Evolutionary conservation across 2,888 invertebrate species (phyloP).

Genomic region (Drosophila lutescens): DNA sequence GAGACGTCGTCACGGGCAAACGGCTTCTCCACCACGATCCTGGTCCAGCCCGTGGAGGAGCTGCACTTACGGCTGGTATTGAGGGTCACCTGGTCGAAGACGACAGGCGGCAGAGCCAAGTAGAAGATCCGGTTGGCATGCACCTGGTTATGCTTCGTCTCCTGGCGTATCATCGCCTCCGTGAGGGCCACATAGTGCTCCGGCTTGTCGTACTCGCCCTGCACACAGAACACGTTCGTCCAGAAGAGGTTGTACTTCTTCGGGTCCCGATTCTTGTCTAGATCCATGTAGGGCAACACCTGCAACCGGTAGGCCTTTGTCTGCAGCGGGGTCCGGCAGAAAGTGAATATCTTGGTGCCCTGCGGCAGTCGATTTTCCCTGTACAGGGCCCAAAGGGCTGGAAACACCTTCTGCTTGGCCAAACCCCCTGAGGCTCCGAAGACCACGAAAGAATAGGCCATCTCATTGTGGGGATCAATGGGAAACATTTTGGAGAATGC

Average conservation of each 20-base stretch:
- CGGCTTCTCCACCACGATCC: slow-evolving; percentile 65
- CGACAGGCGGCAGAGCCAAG: slow-evolving; percentile 54
- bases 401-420: slow-evolving; percentile 51
- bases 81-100: slow-evolving; percentile 54
- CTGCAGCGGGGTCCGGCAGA: slow-evolving; percentile 49
- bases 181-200: slow-evolving; percentile 44
- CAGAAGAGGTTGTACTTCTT: slow-evolving; percentile 63
- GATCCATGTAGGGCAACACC: slow-evolving; percentile 50
- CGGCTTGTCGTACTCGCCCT: slow-evolving; percentile 50
- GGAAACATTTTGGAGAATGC: slow-evolving; percentile 44
- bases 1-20: slow-evolving; percentile 57
- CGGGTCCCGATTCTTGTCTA: slow-evolving; percentile 52
- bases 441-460: slow-evolving; percentile 61
- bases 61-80: slow-evolving; percentile 56
- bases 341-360: slow-evolving; percentile 55
- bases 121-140: slow-evolving; percentile 67
- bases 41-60: slow-evolving; percentile 55
- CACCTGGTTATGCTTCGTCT: slow-evolving; percentile 45
- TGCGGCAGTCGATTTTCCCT: slow-evolving; percentile 63
- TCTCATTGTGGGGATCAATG: slow-evolving; percentile 56
- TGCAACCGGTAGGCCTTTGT: slow-evolving; percentile 45
- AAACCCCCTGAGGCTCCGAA: slow-evolving; percentile 63
- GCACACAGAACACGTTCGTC: slow-evolving; percentile 52
- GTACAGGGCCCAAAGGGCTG: slow-evolving; percentile 64
- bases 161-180: slow-evolving; percentile 50